Percentiles rank a stretch among this genome's conserved stretches.
phyloP scores from a whole-genome alignment of 2,888 invertebrate species.

The Apotomis betuletana region DNA sequence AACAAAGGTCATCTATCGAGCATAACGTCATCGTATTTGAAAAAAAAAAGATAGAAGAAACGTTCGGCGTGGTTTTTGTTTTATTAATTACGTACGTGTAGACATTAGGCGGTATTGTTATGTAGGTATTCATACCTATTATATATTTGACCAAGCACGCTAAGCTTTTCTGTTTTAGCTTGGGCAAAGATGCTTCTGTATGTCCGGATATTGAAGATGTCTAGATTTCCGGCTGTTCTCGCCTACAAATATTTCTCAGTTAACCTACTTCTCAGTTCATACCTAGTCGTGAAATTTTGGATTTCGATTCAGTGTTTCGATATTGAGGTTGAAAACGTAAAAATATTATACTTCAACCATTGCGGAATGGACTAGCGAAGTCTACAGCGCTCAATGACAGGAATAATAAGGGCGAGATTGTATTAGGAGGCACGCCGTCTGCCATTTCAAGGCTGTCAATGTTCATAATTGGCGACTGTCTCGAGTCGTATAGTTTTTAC shows the following conservation, averaged over 20 bases:
- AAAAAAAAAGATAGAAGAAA: constrained; percentile 5
- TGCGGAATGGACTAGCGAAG: no score
- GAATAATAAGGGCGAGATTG: constrained; percentile 11
- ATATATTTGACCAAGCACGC: background rate
- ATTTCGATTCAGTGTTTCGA: no score
- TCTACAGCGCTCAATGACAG: background rate
- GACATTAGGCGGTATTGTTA: background rate
- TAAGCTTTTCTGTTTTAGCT: no score
- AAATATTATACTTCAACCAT: no score
- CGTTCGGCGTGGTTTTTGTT: constrained; percentile 20
- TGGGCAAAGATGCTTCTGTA: no score
- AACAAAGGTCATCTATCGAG: constrained; percentile 42
- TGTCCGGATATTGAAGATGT: no score
- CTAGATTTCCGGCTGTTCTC: no score
- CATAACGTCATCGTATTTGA: constrained; percentile 42
- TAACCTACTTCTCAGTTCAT: no score
- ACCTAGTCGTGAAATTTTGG: no score
- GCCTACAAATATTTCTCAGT: background rate
- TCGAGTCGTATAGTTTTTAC: constrained; percentile 27
- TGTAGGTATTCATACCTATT: background rate
- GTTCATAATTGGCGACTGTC: constrained; percentile 31
- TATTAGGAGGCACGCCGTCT: constrained; percentile 55
- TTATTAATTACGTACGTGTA: constrained; percentile 6
- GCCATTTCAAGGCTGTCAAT: constrained; percentile 57
- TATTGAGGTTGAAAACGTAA: no score